Evolutionary conservation across 2,888 invertebrate genomes (phyloP).

Genomic region (Rutpela maculata): DNA sequence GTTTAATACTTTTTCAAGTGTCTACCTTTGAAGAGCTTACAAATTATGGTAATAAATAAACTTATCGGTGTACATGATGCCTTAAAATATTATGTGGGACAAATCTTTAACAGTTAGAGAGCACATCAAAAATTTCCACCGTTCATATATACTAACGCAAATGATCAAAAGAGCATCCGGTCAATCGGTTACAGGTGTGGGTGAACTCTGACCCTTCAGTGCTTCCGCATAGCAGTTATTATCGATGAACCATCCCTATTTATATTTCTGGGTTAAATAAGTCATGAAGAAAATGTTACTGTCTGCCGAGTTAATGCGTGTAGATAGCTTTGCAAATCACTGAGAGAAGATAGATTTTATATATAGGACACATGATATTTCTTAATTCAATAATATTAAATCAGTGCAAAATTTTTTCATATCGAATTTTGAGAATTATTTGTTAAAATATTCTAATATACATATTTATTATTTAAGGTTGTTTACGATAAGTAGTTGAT

Average conservation of each 20-base stretch:
- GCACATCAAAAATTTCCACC: conserved; percentile 24
- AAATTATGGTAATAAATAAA: conserved; percentile 31
- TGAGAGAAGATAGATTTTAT: neutral
- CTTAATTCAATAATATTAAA: too few species aligned
- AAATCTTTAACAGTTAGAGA: conserved; percentile 43
- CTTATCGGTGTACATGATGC: neutral
- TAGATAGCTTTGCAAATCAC: neutral
- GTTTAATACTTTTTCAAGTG: conserved; percentile 3
- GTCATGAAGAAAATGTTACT: conserved; percentile 52
- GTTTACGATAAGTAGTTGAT: too few species aligned
- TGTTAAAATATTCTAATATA: too few species aligned
- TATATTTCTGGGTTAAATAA: conserved; percentile 58
- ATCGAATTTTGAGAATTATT: too few species aligned
- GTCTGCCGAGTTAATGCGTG: conserved; percentile 32
- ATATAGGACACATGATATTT: neutral
- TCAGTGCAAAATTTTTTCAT: too few species aligned
- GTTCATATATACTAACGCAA: conserved; percentile 31
- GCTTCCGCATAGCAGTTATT: conserved; percentile 70
- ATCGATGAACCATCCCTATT: conserved; percentile 56
- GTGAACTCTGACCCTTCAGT: conserved; percentile 68
- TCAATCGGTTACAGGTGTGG: conserved; percentile 70
- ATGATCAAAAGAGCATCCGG: conserved; percentile 64
- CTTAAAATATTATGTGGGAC: conserved; percentile 42
- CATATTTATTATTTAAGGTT: too few species aligned
- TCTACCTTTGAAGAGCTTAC: neutral